Percentiles rank a stretch among this genome's conserved stretches.
Conservation (phyloP, 2,113 vertebrate genomes). For the Plectropomus leopardus region DNA sequence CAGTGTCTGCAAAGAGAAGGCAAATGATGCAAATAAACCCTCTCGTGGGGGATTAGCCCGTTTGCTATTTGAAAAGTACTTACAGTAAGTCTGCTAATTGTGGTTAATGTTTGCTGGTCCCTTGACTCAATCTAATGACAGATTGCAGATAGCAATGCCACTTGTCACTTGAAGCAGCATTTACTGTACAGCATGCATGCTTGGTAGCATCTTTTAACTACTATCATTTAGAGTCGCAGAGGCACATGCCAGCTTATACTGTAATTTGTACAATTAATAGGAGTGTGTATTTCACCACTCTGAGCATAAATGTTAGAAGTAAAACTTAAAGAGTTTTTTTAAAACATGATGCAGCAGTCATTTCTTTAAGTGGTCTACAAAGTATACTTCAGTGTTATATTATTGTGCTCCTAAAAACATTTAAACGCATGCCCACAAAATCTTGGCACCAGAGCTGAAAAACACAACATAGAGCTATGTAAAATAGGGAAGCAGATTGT, state of each 20-base stretch:
- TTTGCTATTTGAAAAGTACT: constrained; percentile 72
- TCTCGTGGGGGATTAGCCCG: constrained; percentile 69
- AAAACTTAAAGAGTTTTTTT: too few relatives aligned
- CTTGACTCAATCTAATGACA: constrained; percentile 61
- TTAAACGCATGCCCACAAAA: neutral
- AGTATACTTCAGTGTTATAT: neutral
- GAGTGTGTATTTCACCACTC: too few relatives aligned
- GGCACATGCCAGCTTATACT: too few relatives aligned
- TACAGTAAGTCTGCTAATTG: constrained; percentile 75
- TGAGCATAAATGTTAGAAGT: too few relatives aligned
- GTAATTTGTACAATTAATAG: neutral
- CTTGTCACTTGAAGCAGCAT: neutral
- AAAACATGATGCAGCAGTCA: too few relatives aligned
- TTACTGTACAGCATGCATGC: neutral
- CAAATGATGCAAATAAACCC: constrained; percentile 72
- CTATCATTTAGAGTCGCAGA: neutral
- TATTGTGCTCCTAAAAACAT: neutral
- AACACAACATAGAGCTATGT: neutral
- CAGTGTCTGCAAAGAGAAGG: constrained; percentile 61
- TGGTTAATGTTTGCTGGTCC: constrained; percentile 67
- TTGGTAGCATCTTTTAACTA: neutral
- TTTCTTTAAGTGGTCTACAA: neutral
- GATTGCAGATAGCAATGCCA: constrained; percentile 25
- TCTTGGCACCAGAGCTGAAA: neutral
- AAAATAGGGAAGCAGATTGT: neutral